Base-by-base conservation (phyloP, 2,113 vertebrate genomes). In the Alligator mississippiensis region DNA sequence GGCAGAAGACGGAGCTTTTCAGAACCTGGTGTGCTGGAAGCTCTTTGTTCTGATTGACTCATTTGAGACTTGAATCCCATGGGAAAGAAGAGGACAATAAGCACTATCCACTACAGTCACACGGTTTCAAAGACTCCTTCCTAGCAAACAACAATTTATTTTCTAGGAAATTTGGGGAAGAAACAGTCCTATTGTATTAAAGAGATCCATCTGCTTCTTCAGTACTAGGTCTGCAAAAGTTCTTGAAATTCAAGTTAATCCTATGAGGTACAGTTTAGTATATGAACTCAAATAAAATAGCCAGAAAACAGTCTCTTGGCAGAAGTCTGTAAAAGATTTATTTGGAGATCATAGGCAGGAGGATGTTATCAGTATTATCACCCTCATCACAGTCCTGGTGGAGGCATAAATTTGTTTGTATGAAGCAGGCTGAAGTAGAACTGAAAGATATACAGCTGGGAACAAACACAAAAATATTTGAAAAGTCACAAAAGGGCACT, bases 161-260 rank as follows among this genome's bases (percentile, higher is more conserved):
- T 96, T 75, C 79, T 93, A 96, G 87, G 58, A 96, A 74, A 75
- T 93, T 78, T 93, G 93, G 83, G 87, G 89, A 9, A 9, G 80
- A 95, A 96, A 96, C 47, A 14, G 77, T 84, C 87, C 96, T 87
- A 92, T 90, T 95, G 92, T 94, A 94, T 96, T 94, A 82, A 93
- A 97, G 88, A 60, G 57, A 93, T 93, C 81, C 81, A 86, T 94
- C 95, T 91, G 17, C 47, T 91, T 86, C 81, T 93, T 87, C 81
- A 30, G 4, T 61, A 84, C 74, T 84, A 59, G 76, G 58, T 88
- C 76, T 75, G 38, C 62, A 63, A 94, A 77, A 85, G 30, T 28
- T n/a, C 34, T 93, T 57, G n/a, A 62, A 27, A 93, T 89, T 87
- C 80, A 90, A 66, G 80, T 25, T 62, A 63, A 47, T 72, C 59